Conservation (phyloP, 1,140 invertebrate genomes). For the Pseudomyrmex sp. region DNA sequence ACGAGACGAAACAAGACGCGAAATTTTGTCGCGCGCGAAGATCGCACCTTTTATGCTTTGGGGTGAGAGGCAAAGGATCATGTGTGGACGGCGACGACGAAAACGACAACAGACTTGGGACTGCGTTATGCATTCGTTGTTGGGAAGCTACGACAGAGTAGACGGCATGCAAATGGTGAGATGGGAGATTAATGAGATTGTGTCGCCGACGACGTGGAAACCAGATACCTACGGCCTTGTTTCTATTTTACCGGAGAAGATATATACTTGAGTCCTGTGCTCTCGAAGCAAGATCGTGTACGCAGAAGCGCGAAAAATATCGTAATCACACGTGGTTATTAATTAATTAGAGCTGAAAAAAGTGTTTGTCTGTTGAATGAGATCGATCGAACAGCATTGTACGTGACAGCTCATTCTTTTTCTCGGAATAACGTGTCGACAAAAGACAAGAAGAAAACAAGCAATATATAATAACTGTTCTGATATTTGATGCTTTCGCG, state of each 20-base stretch:
- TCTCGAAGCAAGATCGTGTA: constrained; percentile 32
- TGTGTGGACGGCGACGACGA: not conserved
- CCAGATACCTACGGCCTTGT: constrained; percentile 63
- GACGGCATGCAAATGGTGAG: constrained; percentile 14
- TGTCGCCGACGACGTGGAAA: constrained; percentile 52
- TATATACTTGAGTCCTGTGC: constrained; percentile 19
- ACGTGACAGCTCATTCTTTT: not conserved
- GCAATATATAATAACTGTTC: no score
- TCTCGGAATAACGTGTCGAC: not conserved
- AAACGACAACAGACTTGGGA: not conserved
- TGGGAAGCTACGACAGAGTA: constrained; percentile 10
- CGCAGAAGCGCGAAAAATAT: constrained; percentile 55
- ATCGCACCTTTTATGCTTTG: constrained; percentile 59
- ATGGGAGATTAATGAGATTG: constrained; percentile 58
- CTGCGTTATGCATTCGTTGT: constrained; percentile 38
- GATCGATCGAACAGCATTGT: constrained; percentile 6
- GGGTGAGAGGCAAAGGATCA: not conserved
- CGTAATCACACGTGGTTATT: constrained; percentile 52
- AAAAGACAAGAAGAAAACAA: not conserved
- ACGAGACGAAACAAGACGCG: constrained; percentile 29
- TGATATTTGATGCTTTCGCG: no score
- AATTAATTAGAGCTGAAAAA: constrained; percentile 33
- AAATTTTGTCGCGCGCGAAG: constrained; percentile 39
- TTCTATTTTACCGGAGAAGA: constrained; percentile 54
- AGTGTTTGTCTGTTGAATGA: constrained; percentile 18